phyloP scores from a whole-genome alignment of 2,113 vertebrate genomes.

The Syrrhaptes paradoxus region DNA sequence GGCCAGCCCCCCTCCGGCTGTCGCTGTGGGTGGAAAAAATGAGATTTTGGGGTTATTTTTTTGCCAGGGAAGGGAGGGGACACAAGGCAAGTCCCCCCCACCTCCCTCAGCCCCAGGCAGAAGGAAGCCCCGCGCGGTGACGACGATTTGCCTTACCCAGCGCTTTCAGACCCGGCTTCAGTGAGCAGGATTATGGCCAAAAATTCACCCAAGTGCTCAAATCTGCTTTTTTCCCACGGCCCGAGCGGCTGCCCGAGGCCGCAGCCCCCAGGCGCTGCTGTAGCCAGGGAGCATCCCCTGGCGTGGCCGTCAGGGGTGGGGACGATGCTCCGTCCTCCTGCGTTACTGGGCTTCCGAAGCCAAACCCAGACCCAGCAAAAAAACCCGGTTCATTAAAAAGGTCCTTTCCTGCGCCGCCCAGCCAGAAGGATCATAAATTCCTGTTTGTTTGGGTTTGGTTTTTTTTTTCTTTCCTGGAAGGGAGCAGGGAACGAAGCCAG shows the following conservation, averaged over 20 bases:
- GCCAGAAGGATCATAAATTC: not conserved
- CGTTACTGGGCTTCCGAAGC: not conserved
- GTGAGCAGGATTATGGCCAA: not conserved
- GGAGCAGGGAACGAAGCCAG: rapidly evolving
- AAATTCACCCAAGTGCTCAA: not conserved
- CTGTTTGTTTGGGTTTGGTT: no score
- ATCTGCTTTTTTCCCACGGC: not conserved
- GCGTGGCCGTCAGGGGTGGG: not conserved
- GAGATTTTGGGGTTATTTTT: not conserved
- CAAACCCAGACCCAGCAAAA: rapidly evolving
- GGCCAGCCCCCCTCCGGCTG: not conserved
- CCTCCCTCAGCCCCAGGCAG: not conserved
- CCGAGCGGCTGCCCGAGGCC: rapidly evolving
- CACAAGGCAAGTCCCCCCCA: not conserved
- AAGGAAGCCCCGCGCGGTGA: rapidly evolving
- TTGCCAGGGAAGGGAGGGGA: not conserved
- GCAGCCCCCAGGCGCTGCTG: not conserved
- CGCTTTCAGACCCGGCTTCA: not conserved
- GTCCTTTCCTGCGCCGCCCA: not conserved
- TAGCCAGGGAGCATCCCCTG: not conserved
- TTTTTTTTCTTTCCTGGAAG: not conserved
- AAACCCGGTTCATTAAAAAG: not conserved
- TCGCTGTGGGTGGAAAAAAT: not conserved
- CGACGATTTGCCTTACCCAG: not conserved
- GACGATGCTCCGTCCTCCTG: rapidly evolving